Conservation (phyloP, 2,797 vertebrate genomes). For the Melanotaenia trifasciata region DNA sequence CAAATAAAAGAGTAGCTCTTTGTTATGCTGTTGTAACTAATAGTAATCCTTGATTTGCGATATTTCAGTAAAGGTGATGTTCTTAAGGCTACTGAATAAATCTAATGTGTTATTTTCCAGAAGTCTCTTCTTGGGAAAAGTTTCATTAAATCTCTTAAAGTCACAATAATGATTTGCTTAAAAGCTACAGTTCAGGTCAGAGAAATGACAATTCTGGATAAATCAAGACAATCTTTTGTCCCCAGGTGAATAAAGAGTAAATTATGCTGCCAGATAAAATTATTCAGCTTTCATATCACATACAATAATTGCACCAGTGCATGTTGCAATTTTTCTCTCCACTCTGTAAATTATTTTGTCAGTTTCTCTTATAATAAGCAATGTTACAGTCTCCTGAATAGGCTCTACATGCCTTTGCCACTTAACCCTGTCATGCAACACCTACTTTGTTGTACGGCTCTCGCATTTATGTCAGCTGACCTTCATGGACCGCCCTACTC, state of each 20-base stretch:
- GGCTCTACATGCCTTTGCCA: conserved; percentile 63
- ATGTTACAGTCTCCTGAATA: conserved; percentile 58
- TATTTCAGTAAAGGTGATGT: neutral
- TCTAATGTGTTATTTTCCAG: neutral
- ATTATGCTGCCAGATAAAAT: conserved; percentile 52
- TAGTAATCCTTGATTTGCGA: neutral
- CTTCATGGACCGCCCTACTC: conserved; percentile 75
- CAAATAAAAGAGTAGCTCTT: neutral
- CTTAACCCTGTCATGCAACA: conserved; percentile 72
- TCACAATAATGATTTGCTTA: conserved; percentile 4
- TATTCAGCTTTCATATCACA: conserved; percentile 50
- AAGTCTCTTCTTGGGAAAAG: neutral
- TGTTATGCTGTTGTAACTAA: neutral
- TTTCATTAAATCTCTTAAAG: neutral
- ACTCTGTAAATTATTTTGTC: conserved; percentile 67
- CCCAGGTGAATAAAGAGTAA: conserved; percentile 29
- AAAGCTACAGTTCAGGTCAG: conserved; percentile 12
- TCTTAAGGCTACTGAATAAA: neutral
- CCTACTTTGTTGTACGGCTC: conserved; percentile 65
- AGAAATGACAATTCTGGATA: conserved; percentile 10
- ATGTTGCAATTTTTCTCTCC: conserved; percentile 52
- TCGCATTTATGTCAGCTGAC: conserved; percentile 75
- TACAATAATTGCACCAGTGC: conserved; percentile 56
- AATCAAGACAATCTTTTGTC: conserved; percentile 30
- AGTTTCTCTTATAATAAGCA: conserved; percentile 70